Evolutionary conservation across 2,113 vertebrate species (phyloP), one percentile per base, ranked within the genome.

Genomic region (Poeciliopsis prolifica): DNA sequence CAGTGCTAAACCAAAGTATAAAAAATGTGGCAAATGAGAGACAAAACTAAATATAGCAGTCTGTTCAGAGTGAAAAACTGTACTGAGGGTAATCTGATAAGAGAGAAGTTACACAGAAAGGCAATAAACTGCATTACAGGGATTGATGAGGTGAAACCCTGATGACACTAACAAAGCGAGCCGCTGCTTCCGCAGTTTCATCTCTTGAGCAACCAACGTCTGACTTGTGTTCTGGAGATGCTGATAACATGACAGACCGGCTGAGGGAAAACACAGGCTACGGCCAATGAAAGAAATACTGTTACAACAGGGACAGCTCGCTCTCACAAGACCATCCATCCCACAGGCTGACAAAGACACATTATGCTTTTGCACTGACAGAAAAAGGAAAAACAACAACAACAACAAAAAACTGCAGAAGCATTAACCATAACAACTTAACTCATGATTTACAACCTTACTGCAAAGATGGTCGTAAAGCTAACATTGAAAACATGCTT

Each of bases 121-220:
- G 84, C 87, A 88, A 93, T 92, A 91, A 90, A 86, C 75, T 67
- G 81, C 54, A 90, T 89, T 91, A 87, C 86, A 80, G 29, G 77
- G 83, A 88, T 64, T 81, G 81, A 86, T 81, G 81, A 71, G 69
- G 64, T 70, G 75, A 86, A 87, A 81, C 64, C 29, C 29, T 60
- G 68, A 78, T 69, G 68, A 74, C 61, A 65, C 74, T 69, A 40
- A 74, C 64, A 70, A 80, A 81, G 72, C 14, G 72, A 79, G 64
- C 40, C 10, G 5, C 69, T 60, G 69, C 58, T 72, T 62, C 33
- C n/a, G 44, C 51, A 0, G 2, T 30, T 19, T 12, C 24, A 26
- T 63, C 74, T 58, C 40, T 51, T 2, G n/a, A 75, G 42, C 33
- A 65, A 71, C 17, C 37, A 48, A 37, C 64, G 17, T 70, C 10